Evolutionary conservation across 2,113 vertebrate genomes (phyloP).

Genomic region (Struthio camelus): DNA sequence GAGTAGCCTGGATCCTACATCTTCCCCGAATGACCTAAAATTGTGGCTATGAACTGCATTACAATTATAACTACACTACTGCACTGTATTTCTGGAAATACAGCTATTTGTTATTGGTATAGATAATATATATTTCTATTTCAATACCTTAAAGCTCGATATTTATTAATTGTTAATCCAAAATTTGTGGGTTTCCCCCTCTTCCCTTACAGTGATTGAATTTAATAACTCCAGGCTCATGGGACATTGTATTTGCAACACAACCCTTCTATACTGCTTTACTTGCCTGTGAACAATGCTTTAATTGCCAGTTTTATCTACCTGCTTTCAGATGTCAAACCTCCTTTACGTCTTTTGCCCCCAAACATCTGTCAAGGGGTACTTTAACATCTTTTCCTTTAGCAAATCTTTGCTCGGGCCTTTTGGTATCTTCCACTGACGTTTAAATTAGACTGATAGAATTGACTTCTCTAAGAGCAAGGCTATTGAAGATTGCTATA

Average conservation of each 20-base stretch:
- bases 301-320: not conserved
- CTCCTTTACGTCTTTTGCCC: not conserved
- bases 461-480: not conserved
- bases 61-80: not conserved
- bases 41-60: not conserved
- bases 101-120: not conserved
- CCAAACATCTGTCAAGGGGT: not conserved
- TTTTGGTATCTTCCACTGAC: not conserved
- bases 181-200: not conserved
- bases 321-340: not conserved
- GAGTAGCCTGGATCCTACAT: accelerated
- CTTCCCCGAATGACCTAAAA: not conserved
- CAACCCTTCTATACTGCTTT: not conserved
- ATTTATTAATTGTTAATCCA: not conserved
- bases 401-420: not conserved
- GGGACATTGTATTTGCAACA: not conserved
- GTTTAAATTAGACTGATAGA: not conserved
- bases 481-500: not conserved
- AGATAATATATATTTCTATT: not conserved
- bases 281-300: not conserved
- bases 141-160: not conserved
- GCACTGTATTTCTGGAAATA: not conserved
- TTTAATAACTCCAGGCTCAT: not conserved
- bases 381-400: not conserved
- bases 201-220: not conserved